Conservation (phyloP, 1,140 invertebrate species). For the Pogonomyrmex barbatus region DNA sequence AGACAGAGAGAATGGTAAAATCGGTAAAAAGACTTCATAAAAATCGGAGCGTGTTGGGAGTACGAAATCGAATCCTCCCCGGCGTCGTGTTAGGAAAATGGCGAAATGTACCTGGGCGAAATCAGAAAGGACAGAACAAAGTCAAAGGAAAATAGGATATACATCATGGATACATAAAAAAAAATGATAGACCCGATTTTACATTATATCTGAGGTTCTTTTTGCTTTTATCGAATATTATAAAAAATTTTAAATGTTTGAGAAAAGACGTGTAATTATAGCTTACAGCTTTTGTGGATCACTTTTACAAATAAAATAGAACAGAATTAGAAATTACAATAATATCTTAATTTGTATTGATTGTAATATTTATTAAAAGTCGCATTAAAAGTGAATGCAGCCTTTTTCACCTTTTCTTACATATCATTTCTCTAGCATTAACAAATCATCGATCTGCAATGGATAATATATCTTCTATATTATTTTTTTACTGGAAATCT, state of each 20-base stretch:
- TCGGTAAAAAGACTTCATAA: constrained; percentile 79
- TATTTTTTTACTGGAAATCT: background rate
- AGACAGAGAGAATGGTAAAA: constrained; percentile 67
- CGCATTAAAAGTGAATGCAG: background rate
- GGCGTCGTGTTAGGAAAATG: constrained; percentile 54
- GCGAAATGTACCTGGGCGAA: constrained; percentile 42
- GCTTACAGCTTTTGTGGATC: background rate
- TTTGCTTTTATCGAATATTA: background rate
- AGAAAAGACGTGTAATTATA: background rate
- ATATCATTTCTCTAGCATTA: background rate
- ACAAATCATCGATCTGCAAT: background rate
- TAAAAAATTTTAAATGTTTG: background rate
- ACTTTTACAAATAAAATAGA: background rate
- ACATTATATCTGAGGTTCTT: background rate
- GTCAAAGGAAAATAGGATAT: constrained; percentile 68
- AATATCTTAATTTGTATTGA: background rate
- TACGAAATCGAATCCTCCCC: constrained; percentile 80
- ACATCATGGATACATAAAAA: background rate
- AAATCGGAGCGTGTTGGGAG: constrained; percentile 77
- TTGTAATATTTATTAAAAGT: background rate
- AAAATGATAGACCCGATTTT: constrained; percentile 46
- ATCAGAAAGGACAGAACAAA: constrained; percentile 62
- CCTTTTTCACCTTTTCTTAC: background rate
- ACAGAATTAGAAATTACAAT: background rate
- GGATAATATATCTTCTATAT: background rate